These are phyloP conservation scores for Galemys pyrenaicus DNA, from an alignment of 2,113 vertebrate genomes.

Conservation along the genomic window DNA sequence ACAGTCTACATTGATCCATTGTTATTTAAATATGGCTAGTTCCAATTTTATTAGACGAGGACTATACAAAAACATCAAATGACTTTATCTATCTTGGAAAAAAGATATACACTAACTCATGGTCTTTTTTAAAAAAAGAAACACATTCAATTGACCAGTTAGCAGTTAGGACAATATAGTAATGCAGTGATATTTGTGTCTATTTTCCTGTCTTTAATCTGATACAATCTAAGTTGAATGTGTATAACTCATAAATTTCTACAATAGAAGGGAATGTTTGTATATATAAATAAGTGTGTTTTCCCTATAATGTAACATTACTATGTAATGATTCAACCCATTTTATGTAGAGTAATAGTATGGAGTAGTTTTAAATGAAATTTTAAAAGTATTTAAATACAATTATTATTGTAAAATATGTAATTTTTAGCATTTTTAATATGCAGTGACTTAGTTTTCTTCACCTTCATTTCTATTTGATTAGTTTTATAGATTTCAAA, in stretches of 20 bases:
- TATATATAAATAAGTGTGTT: not conserved
- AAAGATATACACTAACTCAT: not conserved
- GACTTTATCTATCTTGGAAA: not conserved
- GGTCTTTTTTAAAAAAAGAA: not conserved
- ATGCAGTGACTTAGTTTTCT: not conserved
- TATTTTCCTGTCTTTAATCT: not conserved
- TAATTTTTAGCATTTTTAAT: not conserved
- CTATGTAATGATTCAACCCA: not conserved
- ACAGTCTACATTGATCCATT: not conserved
- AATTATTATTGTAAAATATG: not conserved
- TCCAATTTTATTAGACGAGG: constrained; percentile 6
- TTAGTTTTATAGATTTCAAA: not conserved
- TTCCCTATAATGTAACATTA: not conserved
- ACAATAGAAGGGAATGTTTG: not conserved
- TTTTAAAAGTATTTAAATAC: no score
- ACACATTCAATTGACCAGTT: not conserved
- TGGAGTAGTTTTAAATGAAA: not conserved
- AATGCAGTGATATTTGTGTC: not conserved
- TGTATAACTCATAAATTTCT: not conserved
- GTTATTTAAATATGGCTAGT: not conserved
- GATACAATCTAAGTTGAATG: not conserved
- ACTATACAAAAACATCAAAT: not conserved
- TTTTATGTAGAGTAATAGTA: not conserved
- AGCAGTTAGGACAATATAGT: not conserved
- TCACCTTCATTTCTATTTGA: not conserved